phyloP scores from a whole-genome alignment of 2,797 vertebrate species.

The Pyrocephalus nanus region DNA sequence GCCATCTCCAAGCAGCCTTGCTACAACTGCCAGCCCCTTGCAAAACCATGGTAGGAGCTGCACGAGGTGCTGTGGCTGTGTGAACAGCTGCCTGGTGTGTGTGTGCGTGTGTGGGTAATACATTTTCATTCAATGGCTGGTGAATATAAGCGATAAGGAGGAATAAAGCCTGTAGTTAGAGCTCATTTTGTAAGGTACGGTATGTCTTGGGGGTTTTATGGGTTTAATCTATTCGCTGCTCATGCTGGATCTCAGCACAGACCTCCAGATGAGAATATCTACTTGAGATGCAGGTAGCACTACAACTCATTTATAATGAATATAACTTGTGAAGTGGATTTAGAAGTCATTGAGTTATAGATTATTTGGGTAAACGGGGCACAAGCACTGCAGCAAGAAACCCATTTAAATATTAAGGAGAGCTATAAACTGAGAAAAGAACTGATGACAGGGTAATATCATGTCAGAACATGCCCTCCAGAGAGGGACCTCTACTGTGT shows the following conservation, averaged over 20 bases:
- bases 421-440: conserved; percentile 47
- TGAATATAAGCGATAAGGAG: not conserved
- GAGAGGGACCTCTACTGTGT: not conserved
- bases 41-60: not conserved
- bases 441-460: conserved; percentile 28
- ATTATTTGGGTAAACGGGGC: conserved; percentile 63
- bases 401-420: conserved; percentile 62
- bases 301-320: conserved; percentile 62
- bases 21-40: not conserved
- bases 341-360: conserved; percentile 66
- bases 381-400: conserved; percentile 52
- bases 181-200: not conserved
- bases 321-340: conserved; percentile 61
- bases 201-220: conserved; percentile 39
- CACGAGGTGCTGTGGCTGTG: not conserved
- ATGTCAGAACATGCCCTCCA: conserved; percentile 50
- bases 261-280: conserved; percentile 41
- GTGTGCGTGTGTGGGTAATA: not conserved
- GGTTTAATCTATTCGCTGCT: conserved; percentile 27
- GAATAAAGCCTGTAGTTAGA: conserved; percentile 41
- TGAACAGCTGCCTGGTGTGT: not conserved
- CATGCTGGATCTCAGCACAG: conserved; percentile 5
- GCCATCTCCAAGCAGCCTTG: not conserved
- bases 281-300: conserved; percentile 53
- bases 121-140: not conserved